These are phyloP conservation scores for Pachliopta kotzebuea DNA, from an alignment of 2,888 invertebrate species.

Conservation along the genomic window DNA sequence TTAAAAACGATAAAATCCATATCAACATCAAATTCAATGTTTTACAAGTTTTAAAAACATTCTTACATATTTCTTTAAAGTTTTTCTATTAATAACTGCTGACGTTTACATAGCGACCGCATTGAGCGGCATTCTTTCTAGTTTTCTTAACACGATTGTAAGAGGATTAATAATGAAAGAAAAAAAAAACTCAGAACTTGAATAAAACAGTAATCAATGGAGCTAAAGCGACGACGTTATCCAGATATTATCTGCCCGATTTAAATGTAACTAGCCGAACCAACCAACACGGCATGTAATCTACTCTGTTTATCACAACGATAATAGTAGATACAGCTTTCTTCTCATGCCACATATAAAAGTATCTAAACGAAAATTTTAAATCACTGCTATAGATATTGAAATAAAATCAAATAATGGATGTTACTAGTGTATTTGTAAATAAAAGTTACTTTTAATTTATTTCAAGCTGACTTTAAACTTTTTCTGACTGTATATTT, in stretches of 20 bases:
- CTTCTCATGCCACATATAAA: constrained; percentile 4
- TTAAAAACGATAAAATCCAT: neutral
- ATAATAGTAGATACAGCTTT: neutral
- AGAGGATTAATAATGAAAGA: neutral
- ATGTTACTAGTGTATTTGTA: neutral
- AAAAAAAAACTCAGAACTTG: neutral
- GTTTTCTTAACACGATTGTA: neutral
- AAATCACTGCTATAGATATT: neutral
- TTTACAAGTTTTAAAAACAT: constrained; percentile 1
- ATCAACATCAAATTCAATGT: neutral
- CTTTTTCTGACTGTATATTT: too few species aligned
- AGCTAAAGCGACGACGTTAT: constrained; percentile 1
- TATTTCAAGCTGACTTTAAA: too few species aligned
- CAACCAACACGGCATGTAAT: constrained; percentile 4
- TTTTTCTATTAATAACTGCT: neutral
- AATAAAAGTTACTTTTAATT: neutral
- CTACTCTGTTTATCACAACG: constrained; percentile 9
- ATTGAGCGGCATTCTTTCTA: neutral
- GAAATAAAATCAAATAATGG: neutral
- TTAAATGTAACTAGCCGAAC: constrained; percentile 5
- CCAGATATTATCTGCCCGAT: constrained; percentile 7
- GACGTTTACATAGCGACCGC: neutral
- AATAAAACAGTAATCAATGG: constrained; percentile 11
- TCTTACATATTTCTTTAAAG: constrained; percentile 1
- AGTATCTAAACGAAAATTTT: neutral